phyloP scores from a whole-genome alignment of 2,797 vertebrate genomes.

The Lepidocolaptes lacrymiger region DNA sequence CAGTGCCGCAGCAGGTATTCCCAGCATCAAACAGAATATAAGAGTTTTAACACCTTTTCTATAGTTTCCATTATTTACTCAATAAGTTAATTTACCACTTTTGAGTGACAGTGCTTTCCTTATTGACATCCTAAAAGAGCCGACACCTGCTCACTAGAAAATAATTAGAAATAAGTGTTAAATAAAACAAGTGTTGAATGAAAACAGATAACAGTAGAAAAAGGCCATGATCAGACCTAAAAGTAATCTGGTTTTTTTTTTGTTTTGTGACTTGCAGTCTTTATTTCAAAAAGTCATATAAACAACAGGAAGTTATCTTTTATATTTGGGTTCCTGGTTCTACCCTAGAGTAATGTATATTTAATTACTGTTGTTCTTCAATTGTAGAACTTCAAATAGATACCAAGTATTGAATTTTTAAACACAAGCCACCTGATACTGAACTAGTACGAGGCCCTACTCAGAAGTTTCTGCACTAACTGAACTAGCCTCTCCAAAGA shows the following conservation, averaged over 20 bases:
- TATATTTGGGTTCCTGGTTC: background rate
- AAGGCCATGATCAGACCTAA: background rate
- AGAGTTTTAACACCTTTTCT: background rate
- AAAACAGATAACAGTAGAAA: background rate
- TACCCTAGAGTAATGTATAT: background rate
- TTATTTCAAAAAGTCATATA: background rate
- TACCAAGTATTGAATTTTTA: background rate
- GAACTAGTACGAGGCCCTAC: background rate
- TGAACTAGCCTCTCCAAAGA: background rate
- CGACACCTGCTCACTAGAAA: background rate
- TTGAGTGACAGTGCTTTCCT: background rate
- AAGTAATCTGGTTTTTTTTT: background rate
- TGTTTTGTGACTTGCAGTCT: background rate
- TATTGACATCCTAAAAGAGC: background rate
- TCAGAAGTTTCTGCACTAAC: background rate
- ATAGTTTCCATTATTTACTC: background rate
- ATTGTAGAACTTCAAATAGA: background rate
- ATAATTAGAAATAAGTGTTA: background rate
- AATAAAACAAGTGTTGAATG: background rate
- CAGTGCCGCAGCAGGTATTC: background rate
- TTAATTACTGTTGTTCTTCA: background rate
- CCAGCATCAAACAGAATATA: background rate
- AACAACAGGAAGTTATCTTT: background rate
- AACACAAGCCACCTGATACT: accelerated
- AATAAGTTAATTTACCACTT: background rate